Base-by-base conservation (phyloP, 1,140 invertebrate genomes). In the Epicauta chinensis region DNA sequence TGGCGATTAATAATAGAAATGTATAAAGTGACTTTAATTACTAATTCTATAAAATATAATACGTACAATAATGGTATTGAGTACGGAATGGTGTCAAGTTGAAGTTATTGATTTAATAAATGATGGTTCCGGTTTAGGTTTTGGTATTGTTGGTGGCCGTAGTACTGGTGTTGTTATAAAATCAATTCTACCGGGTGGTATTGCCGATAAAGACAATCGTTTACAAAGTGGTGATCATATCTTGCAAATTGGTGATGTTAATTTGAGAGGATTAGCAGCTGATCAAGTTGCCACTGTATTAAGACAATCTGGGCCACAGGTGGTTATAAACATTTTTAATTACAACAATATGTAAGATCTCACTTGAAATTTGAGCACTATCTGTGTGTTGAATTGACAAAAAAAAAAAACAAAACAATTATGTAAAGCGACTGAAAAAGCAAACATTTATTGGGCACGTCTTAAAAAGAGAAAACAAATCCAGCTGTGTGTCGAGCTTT, bases 121-220 rank as follows among this genome's bases (percentile, higher is more conserved):
- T 71, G 89, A 93, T 85, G 81, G 81, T 43, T 82, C 80, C 59
- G 81, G 81, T n/a, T 69, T 82, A 32, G 81, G 81, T 44, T 97
- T 97, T 74, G 94, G 94, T 42, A 91, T 97, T 57, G 93, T 97
- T 56, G 94, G 93, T 40, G 93, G 93, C 6, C 77, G 89, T 39
- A 94, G 89, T 68, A 96, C 93, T 14, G 94, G 93, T n/a, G 94
- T 97, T 42, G 92, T 97, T 6, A 91, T 97, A 47, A 97, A 97
- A 72, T 91, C 90, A 44, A 87, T 97, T 40, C 77, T 95, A 13
- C 91, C 91, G 10, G 93, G 91, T 14, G 91, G 91, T 59, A 86
- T 92, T 6, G 91, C 93, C 12, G 91, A 96, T 72, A 78, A 90
- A 76, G 91, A 96, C 74, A 86, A 84, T 4, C 77, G 91, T 5